Base-by-base conservation (phyloP, 2,888 invertebrate species). In the Stegana nigrithorax region DNA sequence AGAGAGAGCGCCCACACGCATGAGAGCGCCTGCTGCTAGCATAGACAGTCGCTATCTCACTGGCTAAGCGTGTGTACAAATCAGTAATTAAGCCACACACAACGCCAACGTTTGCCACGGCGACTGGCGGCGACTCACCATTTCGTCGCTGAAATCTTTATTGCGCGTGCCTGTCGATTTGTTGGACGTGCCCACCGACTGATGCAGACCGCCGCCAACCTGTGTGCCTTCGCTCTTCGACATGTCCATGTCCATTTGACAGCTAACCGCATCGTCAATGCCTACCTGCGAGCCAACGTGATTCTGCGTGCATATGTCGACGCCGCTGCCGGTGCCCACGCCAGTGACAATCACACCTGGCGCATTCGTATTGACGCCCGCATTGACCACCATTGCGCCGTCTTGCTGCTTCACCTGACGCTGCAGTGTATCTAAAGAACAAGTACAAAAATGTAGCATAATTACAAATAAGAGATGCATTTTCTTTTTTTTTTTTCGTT, bases 151-250 rank as follows among this genome's bases (percentile, higher is more conserved):
- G 64, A 83, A 83, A 78, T 92, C 92, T 63, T 91, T 88, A 51
- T 87, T 86, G 66, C 89, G 87, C 27, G 89, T 89, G 56, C 89
- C 89, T 1, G 89, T 89, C 0, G 91, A 90, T 42, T 90, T 91
- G 66, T 90, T 90, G 68, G 90, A 89, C 36, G 88, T 87, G 29
- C 88, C 87, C 42, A 86, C 87, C 61, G 83, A 85, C 67, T 87
- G 85, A 70, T 89, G 89, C 59, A 93, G 85, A 0, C 93, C 75
- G 1, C 93, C 93, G 12, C 93, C 93, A 0, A 93, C 93, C 83
- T 94, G 94, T 1, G 93, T 93, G 1, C 93, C 93, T 84, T 94
- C 94, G 0, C 93, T 93, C 83, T 91, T 91, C 6, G 89, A 87
- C 61, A 88, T 87, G 81, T 90, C 90, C 87, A 90, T 78, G 86